Percentiles rank a stretch among this genome's conserved stretches.
phyloP scores from a whole-genome alignment of 1,140 invertebrate species.

The Ceratina japonica region DNA sequence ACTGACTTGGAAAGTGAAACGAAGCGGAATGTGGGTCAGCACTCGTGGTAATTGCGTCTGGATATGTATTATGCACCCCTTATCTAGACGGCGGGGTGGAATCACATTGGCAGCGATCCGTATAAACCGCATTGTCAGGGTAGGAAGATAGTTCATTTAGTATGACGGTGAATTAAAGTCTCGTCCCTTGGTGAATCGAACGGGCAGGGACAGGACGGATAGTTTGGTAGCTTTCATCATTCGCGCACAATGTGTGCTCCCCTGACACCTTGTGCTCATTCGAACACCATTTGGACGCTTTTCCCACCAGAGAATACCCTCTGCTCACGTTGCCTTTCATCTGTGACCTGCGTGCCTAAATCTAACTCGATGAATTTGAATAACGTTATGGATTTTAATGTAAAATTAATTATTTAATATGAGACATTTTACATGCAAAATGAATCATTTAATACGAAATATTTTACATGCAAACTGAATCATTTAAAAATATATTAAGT shows the following conservation, averaged over 20 bases:
- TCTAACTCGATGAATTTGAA: no score
- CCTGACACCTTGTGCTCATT: slow-evolving; percentile 40
- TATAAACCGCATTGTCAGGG: slow-evolving; percentile 31
- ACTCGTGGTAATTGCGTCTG: slow-evolving; percentile 50
- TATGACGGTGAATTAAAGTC: slow-evolving; percentile 51
- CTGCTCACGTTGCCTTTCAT: not conserved
- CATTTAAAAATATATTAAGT: no score
- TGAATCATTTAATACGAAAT: no score
- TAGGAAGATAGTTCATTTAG: slow-evolving; percentile 54
- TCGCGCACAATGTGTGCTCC: slow-evolving; percentile 28
- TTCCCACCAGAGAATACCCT: not conserved
- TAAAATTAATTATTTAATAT: no score
- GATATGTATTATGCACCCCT: slow-evolving; percentile 33
- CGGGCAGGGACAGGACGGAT: not conserved
- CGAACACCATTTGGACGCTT: slow-evolving; percentile 27
- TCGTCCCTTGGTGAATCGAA: slow-evolving; percentile 23
- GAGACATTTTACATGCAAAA: no score
- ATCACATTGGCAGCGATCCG: slow-evolving; percentile 22
- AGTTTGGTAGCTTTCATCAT: slow-evolving; percentile 38
- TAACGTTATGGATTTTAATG: no score
- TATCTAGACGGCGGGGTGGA: slow-evolving; percentile 13
- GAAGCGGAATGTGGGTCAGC: slow-evolving; percentile 48
- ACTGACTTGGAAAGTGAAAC: slow-evolving; percentile 46
- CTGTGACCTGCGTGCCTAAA: no score
- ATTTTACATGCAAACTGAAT: no score